phyloP scores from a whole-genome alignment of 2,113 vertebrate species.

The Equus przewalskii region DNA sequence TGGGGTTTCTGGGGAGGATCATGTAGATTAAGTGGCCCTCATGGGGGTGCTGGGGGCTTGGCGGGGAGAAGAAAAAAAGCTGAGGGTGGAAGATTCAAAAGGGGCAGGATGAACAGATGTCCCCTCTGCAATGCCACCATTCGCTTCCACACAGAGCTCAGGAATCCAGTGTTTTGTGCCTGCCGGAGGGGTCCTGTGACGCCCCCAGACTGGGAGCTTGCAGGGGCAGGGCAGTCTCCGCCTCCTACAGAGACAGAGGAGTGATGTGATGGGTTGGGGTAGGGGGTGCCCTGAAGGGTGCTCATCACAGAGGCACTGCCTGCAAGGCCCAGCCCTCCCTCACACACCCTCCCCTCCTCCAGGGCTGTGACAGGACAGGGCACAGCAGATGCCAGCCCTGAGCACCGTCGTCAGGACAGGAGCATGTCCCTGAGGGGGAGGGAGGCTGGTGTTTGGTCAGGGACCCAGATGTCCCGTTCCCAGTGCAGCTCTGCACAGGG shows the following conservation, averaged over 20 bases:
- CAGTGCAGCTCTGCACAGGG: slow-evolving; percentile 44
- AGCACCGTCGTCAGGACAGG: slow-evolving; percentile 51
- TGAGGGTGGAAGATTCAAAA: not conserved
- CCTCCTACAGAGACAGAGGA: not conserved
- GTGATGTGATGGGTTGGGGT: not conserved
- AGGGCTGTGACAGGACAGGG: not conserved
- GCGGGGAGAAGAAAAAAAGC: not conserved
- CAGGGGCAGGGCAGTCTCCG: not conserved
- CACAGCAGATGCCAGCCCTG: slow-evolving; percentile 40
- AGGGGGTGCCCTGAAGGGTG: not conserved
- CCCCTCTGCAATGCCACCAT: not conserved
- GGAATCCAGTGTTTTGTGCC: not conserved
- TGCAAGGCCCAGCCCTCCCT: not conserved
- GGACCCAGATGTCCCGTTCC: slow-evolving; percentile 72
- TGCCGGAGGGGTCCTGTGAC: not conserved
- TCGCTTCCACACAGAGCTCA: not conserved
- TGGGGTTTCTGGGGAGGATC: no score
- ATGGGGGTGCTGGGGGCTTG: not conserved
- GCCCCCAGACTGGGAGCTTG: not conserved
- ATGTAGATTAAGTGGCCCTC: not conserved
- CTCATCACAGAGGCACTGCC: not conserved
- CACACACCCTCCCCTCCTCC: not conserved
- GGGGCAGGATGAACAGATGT: not conserved
- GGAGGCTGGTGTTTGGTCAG: slow-evolving; percentile 37
- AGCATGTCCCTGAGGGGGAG: not conserved